Evolutionary conservation across 37 sponge, comb jelly and placozoan species (phyloP), one percentile per base, ranked within the genome.

Genomic region (Agelas oroides): DNA sequence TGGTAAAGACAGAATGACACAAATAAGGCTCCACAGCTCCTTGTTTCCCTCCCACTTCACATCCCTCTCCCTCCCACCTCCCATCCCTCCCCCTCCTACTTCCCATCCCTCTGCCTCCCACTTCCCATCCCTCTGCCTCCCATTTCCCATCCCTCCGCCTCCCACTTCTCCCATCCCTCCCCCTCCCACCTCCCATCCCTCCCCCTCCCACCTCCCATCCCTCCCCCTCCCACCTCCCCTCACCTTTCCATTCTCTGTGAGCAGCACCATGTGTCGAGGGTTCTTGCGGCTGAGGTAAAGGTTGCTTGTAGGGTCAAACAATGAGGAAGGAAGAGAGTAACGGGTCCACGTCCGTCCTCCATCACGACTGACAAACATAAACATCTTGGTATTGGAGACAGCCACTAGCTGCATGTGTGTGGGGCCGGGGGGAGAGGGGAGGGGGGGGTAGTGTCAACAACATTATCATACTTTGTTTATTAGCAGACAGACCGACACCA

Each of bases 341-440:
- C 23, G 12, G 61, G 21, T 27, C 91, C 91, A 91, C 23, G 70
- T 63, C 28, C 25, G 11, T 13, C 87, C 87, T 19, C 13, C 64
- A 46, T 91, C 78, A 1, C 31, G 58, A 53, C 80, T 80, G 40
- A 86, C 87, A 71, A 60, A 82, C 24, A 90, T 34, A 32, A 35
- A 56, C 1, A 23, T 20, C 71, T 74, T 53, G n/a, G 54, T 35
- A 1, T 5, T 23, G 46, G 53, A 46, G 46, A 46, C 46, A 8
- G 8, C 46, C 3, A 46, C 46, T 8, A 46, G 8, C 46, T 46
- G 46, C 8, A 8, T 46, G 46, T 46, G 46, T 46, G 46, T 46
- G 67, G 30, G 30, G 30, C 28, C 28, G 30, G 52, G 73, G 39
- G 73, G 36, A 20, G 46, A 20, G 39, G 46, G 52, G 41, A 1